Evolutionary conservation across 2,113 vertebrate genomes (phyloP).

Genomic region (Ariopsis seemanni): DNA sequence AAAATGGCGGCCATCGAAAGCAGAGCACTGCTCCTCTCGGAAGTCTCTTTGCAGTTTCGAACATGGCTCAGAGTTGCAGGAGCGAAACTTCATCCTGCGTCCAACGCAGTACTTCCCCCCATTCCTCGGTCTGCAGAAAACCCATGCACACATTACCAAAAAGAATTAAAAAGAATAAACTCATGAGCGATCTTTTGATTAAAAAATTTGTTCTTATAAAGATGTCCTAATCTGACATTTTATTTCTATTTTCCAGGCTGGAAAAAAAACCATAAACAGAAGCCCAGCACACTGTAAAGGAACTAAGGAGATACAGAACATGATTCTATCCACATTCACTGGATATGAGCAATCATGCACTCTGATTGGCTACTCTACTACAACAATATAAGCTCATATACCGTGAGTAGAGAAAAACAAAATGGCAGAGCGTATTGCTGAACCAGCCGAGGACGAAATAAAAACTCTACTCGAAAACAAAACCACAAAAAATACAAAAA

Average conservation of each 20-base stretch:
- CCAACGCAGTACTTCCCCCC: slow-evolving; percentile 95
- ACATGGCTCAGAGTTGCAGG: slow-evolving; percentile 94
- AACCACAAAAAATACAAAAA: too few species aligned
- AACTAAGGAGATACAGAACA: too few species aligned
- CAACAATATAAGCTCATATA: too few species aligned
- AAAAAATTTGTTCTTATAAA: not conserved
- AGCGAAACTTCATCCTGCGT: slow-evolving; percentile 96
- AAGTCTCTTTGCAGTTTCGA: slow-evolving; percentile 90
- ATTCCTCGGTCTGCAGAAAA: slow-evolving; percentile 81
- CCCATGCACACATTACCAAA: not conserved
- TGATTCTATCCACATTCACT: too few species aligned
- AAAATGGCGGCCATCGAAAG: slow-evolving; percentile 93
- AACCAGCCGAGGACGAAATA: too few species aligned
- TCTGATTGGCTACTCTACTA: too few species aligned
- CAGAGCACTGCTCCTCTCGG: slow-evolving; percentile 91
- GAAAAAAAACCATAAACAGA: too few species aligned
- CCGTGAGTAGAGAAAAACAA: too few species aligned
- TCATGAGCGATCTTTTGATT: not conserved
- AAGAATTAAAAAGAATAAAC: not conserved
- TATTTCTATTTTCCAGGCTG: too few species aligned
- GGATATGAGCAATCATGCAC: too few species aligned
- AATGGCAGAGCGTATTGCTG: too few species aligned
- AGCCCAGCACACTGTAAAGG: not conserved
- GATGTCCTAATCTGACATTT: not conserved
- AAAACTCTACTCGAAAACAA: too few species aligned